phyloP scores from a whole-genome alignment of 2,888 invertebrate genomes.

The Agonopterix arenella region DNA sequence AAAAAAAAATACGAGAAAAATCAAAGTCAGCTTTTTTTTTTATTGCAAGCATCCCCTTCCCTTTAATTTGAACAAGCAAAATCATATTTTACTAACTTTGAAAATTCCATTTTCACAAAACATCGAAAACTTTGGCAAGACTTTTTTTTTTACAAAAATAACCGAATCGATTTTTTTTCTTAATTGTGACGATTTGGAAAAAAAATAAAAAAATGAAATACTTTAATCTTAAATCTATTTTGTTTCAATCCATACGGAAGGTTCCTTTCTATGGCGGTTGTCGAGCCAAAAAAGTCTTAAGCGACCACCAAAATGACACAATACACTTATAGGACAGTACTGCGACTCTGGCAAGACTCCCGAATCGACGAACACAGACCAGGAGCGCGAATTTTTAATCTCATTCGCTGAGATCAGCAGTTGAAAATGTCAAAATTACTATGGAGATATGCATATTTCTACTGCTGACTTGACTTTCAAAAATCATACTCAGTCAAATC shows the following conservation, averaged over 20 bases:
- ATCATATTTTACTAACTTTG: slow-evolving; percentile 1
- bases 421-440: too few species aligned
- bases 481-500: too few species aligned
- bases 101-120: neutral
- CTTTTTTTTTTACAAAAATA: slow-evolving; percentile 18
- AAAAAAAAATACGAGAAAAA: neutral
- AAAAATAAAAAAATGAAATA: slow-evolving; percentile 16
- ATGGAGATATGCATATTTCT: too few species aligned
- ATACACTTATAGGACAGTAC: too few species aligned
- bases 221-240: slow-evolving; percentile 27
- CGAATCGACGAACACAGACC: too few species aligned
- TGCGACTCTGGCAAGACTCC: too few species aligned
- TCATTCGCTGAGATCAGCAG: too few species aligned
- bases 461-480: too few species aligned
- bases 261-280: too few species aligned
- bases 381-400: too few species aligned
- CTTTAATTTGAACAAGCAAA: neutral
- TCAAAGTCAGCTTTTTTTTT: neutral
- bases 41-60: neutral
- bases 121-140: slow-evolving; percentile 23
- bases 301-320: too few species aligned
- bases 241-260: slow-evolving; percentile 17
- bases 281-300: too few species aligned
- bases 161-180: slow-evolving; percentile 4
- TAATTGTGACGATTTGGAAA: slow-evolving; percentile 30